Conservation (phyloP, 1,140 invertebrate genomes). For the Aphaenogaster floridana region DNA sequence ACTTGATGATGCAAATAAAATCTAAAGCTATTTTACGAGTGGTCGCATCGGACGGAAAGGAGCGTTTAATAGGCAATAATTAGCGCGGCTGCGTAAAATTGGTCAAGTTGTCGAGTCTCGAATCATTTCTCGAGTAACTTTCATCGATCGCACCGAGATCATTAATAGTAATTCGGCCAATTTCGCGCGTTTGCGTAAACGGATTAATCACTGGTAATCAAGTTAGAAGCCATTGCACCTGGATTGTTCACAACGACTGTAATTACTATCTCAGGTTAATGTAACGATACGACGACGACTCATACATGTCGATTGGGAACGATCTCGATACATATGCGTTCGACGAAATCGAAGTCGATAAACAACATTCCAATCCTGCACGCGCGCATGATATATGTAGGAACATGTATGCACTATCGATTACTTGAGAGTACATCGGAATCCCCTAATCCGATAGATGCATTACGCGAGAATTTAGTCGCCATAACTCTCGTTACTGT, state of each 20-base stretch:
- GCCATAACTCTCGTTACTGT: background rate
- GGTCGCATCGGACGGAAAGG: background rate
- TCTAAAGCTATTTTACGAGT: background rate
- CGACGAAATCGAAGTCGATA: slow-evolving; percentile 42
- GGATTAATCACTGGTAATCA: slow-evolving; percentile 54
- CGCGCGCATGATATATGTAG: background rate
- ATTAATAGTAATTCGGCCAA: slow-evolving; percentile 59
- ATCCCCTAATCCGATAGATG: background rate
- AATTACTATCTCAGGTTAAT: slow-evolving; percentile 44
- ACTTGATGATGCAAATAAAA: slow-evolving; percentile 18
- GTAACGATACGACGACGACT: slow-evolving; percentile 31
- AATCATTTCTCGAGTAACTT: background rate
- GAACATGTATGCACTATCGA: background rate
- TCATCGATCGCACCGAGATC: slow-evolving; percentile 30
- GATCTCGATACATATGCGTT: background rate
- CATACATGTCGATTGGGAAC: background rate
- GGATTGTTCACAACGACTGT: slow-evolving; percentile 26
- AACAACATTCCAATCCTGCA: slow-evolving; percentile 8
- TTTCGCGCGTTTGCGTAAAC: slow-evolving; percentile 15
- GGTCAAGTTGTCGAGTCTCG: background rate
- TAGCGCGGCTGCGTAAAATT: background rate
- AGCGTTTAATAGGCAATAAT: background rate
- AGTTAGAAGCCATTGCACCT: slow-evolving; percentile 27
- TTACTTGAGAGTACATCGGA: background rate
- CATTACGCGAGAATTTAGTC: slow-evolving; percentile 12